Conservation (phyloP, 2,888 invertebrate genomes). For the Palloptera scutellata region DNA sequence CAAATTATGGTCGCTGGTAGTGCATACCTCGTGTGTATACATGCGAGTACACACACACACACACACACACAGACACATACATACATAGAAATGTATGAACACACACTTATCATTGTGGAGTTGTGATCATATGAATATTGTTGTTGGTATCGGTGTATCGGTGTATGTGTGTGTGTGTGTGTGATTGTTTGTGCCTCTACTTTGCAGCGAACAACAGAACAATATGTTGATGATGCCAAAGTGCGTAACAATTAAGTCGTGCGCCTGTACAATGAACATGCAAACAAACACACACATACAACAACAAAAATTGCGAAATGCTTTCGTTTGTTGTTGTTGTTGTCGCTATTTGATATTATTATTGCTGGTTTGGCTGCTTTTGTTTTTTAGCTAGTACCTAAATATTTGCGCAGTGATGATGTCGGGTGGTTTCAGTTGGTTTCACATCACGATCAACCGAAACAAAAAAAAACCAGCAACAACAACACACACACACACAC, state of each 20-base stretch:
- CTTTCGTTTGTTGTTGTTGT: constrained; percentile 24
- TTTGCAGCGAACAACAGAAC: too few species aligned
- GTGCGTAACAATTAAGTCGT: constrained; percentile 62
- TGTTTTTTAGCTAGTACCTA: too few species aligned
- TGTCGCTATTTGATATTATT: constrained; percentile 26
- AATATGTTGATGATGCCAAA: constrained; percentile 40
- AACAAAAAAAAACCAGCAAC: neutral
- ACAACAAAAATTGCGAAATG: constrained; percentile 16
- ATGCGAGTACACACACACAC: too few species aligned
- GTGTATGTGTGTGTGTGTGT: too few species aligned
- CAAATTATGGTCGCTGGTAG: too few species aligned
- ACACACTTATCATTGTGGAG: too few species aligned
- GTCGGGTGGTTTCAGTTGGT: constrained; percentile 33
- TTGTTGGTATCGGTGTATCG: too few species aligned
- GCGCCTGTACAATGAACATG: constrained; percentile 30
- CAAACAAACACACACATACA: neutral
- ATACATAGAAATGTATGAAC: too few species aligned
- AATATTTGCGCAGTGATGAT: neutral
- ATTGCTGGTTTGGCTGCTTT: neutral
- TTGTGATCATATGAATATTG: too few species aligned
- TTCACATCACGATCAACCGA: constrained; percentile 52
- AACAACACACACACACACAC: constrained; percentile 3
- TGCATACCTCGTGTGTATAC: too few species aligned
- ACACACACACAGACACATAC: too few species aligned
- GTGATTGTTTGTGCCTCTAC: too few species aligned